Percentiles rank a stretch among this genome's conserved stretches.
Evolutionary conservation across 2,888 invertebrate genomes (phyloP).

Genomic region (Lasioglossum malachurum): DNA sequence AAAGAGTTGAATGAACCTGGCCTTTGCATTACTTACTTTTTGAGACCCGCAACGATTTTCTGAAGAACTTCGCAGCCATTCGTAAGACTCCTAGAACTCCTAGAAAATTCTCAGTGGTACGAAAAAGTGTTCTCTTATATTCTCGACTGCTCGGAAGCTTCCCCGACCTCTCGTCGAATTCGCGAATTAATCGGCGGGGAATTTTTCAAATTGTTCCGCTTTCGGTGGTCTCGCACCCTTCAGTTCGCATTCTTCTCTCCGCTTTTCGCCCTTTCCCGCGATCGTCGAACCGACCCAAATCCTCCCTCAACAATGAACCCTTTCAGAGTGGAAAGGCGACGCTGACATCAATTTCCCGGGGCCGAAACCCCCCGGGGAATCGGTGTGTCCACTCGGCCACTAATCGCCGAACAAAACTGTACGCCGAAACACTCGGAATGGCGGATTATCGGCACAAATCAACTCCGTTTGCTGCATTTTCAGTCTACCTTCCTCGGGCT

Average conservation of each 20-base stretch:
- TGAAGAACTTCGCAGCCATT: neutral
- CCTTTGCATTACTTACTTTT: neutral
- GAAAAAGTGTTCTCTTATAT: neutral
- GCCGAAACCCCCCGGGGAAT: neutral
- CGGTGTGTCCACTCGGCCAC: neutral
- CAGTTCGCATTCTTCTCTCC: neutral
- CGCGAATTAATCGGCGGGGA: conserved; percentile 2
- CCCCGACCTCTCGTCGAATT: neutral
- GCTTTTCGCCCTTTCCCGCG: conserved; percentile 10
- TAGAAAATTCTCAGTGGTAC: neutral
- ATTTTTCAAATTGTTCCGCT: neutral
- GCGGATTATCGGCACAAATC: conserved; percentile 33
- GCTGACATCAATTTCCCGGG: neutral
- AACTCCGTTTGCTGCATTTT: neutral
- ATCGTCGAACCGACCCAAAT: conserved; percentile 1
- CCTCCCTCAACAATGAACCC: neutral
- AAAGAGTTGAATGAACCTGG: neutral
- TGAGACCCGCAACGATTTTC: neutral
- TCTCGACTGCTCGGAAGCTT: neutral
- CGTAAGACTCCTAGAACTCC: neutral
- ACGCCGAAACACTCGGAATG: conserved; percentile 7
- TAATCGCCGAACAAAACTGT: conserved; percentile 25
- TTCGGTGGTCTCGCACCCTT: neutral
- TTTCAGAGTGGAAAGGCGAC: neutral
- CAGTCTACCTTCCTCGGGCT: neutral